Conservation (phyloP, 1,140 invertebrate species). For the Diuraphis noxia region DNA sequence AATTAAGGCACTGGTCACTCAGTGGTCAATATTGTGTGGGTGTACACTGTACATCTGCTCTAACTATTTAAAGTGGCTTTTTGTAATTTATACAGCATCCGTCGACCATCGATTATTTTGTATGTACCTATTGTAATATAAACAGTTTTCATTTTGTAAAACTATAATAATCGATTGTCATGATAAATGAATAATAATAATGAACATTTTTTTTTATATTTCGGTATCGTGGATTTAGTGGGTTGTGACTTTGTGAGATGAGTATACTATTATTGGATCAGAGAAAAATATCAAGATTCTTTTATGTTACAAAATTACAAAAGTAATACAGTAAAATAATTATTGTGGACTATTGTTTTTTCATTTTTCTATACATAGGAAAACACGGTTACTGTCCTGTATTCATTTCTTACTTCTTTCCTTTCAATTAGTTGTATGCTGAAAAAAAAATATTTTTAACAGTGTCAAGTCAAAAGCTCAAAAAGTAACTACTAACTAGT, state of each 20-base stretch:
- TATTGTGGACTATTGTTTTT: background rate
- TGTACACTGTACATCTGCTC: slow-evolving; percentile 16
- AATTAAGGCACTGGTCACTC: background rate
- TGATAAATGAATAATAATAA: background rate
- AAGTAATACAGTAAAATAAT: background rate
- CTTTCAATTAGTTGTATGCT: background rate
- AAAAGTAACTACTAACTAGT: background rate
- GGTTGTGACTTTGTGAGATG: background rate
- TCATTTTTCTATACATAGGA: background rate
- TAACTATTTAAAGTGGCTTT: background rate
- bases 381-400: background rate
- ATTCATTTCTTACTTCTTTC: background rate
- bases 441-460: background rate
- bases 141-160: background rate
- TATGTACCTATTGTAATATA: background rate
- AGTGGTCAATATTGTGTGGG: slow-evolving; percentile 22
- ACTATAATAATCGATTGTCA: background rate
- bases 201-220: background rate
- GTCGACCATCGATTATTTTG: background rate
- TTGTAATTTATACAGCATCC: background rate
- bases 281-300: background rate
- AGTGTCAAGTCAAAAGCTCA: background rate
- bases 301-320: background rate
- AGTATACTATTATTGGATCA: background rate
- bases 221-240: background rate